phyloP scores from a whole-genome alignment of 2,888 invertebrate species.

The Nebria salina region DNA sequence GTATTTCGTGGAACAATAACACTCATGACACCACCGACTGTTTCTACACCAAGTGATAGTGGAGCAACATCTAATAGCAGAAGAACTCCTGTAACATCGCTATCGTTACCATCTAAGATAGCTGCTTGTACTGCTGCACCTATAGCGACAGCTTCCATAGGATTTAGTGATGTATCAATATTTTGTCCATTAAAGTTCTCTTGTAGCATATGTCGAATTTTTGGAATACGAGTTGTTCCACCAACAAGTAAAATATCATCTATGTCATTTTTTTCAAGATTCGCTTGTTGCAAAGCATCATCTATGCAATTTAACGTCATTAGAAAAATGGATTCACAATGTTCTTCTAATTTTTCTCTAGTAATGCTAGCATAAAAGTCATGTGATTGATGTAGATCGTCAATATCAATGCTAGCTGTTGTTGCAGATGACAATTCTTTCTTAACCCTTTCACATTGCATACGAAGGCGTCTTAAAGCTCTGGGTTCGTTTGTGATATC shows the following conservation, averaged over 20 bases:
- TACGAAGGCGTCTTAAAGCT: slow-evolving; percentile 47
- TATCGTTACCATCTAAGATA: slow-evolving; percentile 48
- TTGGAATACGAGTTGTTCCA: slow-evolving; percentile 54
- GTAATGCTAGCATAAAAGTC: slow-evolving; percentile 41
- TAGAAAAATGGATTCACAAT: slow-evolving; percentile 46
- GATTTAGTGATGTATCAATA: slow-evolving; percentile 51
- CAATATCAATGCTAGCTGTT: slow-evolving; percentile 36
- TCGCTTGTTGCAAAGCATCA: slow-evolving; percentile 48
- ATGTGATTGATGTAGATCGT: background rate
- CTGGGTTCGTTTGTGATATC: slow-evolving; percentile 36
- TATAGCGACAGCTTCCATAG: slow-evolving; percentile 53
- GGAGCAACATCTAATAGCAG: slow-evolving; percentile 51
- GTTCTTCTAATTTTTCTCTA: slow-evolving; percentile 51
- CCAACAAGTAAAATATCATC: slow-evolving; percentile 53
- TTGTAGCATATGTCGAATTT: slow-evolving; percentile 50
- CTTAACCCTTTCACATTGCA: slow-evolving; percentile 50
- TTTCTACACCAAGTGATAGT: slow-evolving; percentile 51
- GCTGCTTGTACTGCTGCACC: slow-evolving; percentile 54
- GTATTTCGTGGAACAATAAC: slow-evolving; percentile 51
- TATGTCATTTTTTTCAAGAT: slow-evolving; percentile 49
- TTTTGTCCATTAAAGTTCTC: slow-evolving; percentile 50
- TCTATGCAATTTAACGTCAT: slow-evolving; percentile 50
- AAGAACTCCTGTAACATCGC: slow-evolving; percentile 46
- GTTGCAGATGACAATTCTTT: slow-evolving; percentile 47
- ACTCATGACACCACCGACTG: slow-evolving; percentile 49